Conservation (phyloP, 2,888 invertebrate genomes). For the Eupeodes luniger region DNA sequence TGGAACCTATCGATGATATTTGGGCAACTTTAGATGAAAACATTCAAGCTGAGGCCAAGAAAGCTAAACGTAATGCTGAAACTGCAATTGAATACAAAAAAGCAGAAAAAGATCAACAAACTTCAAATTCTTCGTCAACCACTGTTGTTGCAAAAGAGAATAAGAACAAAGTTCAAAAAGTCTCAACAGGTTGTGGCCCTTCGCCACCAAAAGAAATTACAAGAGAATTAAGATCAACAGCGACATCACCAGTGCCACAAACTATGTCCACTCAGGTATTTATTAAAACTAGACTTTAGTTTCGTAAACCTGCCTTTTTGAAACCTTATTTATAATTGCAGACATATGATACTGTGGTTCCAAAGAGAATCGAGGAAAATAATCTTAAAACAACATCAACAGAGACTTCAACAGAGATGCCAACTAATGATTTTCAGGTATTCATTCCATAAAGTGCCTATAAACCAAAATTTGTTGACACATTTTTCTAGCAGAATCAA, state of each 20-base stretch:
- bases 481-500: slow-evolving; percentile 83
- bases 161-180: slow-evolving; percentile 78
- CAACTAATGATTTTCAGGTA: slow-evolving; percentile 57
- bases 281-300: not conserved
- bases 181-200: slow-evolving; percentile 87
- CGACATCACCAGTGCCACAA: slow-evolving; percentile 94
- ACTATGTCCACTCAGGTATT: slow-evolving; percentile 93
- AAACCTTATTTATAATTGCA: slow-evolving; percentile 79
- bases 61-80: slow-evolving; percentile 78
- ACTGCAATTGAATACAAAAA: slow-evolving; percentile 65
- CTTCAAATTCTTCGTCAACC: too few relatives aligned
- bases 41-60: slow-evolving; percentile 82
- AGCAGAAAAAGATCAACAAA: slow-evolving; percentile 6
- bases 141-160: slow-evolving; percentile 29
- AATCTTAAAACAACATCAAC: not conserved
- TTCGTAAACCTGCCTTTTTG: not conserved
- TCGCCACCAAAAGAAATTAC: slow-evolving; percentile 86
- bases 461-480: not conserved
- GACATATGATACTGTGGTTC: slow-evolving; percentile 85
- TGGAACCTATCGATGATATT: slow-evolving; percentile 81
- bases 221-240: slow-evolving; percentile 86
- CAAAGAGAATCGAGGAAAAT: slow-evolving; percentile 56
- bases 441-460: too few relatives aligned
- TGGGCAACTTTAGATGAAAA: slow-evolving; percentile 84
- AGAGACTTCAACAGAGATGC: slow-evolving; percentile 32